Conservation (phyloP, 1,140 invertebrate genomes). For the Atopsyche davidsoni region DNA sequence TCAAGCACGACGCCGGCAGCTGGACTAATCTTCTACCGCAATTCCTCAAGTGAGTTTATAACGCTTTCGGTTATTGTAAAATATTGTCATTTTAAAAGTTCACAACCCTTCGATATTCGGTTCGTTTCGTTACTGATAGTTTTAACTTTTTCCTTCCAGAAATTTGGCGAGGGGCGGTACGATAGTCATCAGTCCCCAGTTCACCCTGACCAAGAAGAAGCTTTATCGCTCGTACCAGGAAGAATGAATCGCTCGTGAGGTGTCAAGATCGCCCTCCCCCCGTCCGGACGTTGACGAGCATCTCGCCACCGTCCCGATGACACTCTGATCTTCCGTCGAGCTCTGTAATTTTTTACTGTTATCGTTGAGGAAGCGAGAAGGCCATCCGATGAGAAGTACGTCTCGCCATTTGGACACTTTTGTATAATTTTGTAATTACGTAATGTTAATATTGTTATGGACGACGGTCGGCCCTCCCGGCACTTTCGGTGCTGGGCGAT, state of each 20-base stretch:
- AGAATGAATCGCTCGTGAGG: slow-evolving; percentile 34
- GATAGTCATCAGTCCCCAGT: slow-evolving; percentile 77
- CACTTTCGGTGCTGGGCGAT: background rate
- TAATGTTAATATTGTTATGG: slow-evolving; percentile 2
- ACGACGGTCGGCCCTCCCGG: background rate
- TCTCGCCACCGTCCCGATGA: background rate
- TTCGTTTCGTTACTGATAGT: background rate
- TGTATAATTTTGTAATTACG: slow-evolving; percentile 14
- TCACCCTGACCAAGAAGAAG: slow-evolving; percentile 79
- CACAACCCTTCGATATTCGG: background rate
- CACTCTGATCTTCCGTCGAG: background rate
- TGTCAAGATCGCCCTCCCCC: slow-evolving; percentile 3
- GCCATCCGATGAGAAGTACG: slow-evolving; percentile 24
- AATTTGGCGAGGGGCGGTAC: slow-evolving; percentile 74
- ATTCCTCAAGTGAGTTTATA: slow-evolving; percentile 71
- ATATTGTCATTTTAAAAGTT: too few species aligned
- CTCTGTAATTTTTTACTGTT: slow-evolving; percentile 9
- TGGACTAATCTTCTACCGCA: slow-evolving; percentile 79
- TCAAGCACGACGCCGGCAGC: slow-evolving; percentile 72
- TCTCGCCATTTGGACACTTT: slow-evolving; percentile 23
- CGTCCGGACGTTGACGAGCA: background rate
- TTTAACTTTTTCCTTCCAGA: slow-evolving; percentile 50
- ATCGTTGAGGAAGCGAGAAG: slow-evolving; percentile 4
- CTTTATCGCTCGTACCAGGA: slow-evolving; percentile 69
- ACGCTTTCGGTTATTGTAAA: background rate